A percentile compares a stretch with the other conserved stretches of the same genome.
phyloP scores from a whole-genome alignment of 2,888 invertebrate species.

The Microctonus hyperodae region DNA sequence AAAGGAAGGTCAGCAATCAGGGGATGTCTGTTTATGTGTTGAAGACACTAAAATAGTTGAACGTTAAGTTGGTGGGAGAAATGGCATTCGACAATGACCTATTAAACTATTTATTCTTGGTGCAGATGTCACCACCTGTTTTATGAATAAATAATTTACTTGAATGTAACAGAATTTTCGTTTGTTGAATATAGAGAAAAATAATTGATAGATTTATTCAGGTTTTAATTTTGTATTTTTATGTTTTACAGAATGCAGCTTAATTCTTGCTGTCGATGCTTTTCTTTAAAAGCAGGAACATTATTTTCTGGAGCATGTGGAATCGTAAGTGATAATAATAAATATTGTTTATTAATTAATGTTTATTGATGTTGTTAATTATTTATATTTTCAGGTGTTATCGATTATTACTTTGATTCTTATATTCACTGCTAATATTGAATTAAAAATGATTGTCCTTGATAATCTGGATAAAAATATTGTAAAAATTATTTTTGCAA shows the following conservation, averaged over 20 bases:
- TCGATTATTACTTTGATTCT: constrained; percentile 75
- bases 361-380: background rate
- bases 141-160: background rate
- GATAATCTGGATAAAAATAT: constrained; percentile 73
- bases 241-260: constrained; percentile 66
- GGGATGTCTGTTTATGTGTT: constrained; percentile 22
- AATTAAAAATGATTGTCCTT: constrained; percentile 80
- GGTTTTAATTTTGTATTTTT: background rate
- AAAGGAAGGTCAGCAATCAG: constrained; percentile 47
- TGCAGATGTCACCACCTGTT: background rate
- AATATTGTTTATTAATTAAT: constrained; percentile 9
- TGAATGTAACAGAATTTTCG: constrained; percentile 19
- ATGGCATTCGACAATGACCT: constrained; percentile 48
- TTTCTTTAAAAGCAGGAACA: constrained; percentile 76
- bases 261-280: constrained; percentile 75
- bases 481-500: constrained; percentile 79
- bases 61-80: constrained; percentile 36
- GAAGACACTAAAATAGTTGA: constrained; percentile 22
- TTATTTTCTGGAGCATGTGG: constrained; percentile 76
- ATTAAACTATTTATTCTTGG: constrained; percentile 38
- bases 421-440: constrained; percentile 70
- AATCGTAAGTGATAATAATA: constrained; percentile 67
- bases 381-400: constrained; percentile 64
- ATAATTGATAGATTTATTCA: background rate
- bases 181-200: background rate